These are phyloP conservation scores for Rhincodon typus DNA, from an alignment of 2,797 vertebrate genomes.

Conservation along the genomic window DNA sequence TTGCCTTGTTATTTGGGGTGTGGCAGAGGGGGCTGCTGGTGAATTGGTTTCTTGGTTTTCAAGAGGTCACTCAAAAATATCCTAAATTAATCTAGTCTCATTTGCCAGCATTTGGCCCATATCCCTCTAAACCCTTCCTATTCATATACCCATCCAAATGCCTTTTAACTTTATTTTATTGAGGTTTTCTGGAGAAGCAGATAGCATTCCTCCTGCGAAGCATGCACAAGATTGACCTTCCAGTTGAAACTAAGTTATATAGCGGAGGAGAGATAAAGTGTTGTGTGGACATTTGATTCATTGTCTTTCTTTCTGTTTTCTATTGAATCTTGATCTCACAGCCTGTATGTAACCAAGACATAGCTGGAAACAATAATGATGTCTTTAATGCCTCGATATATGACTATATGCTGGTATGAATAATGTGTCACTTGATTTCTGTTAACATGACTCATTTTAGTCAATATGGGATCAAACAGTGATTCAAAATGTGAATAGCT, in stretches of 20 bases:
- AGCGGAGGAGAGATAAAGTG: background rate
- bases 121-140: no score
- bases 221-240: background rate
- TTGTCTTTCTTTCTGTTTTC: background rate
- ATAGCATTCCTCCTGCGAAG: background rate
- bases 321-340: background rate
- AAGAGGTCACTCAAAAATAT: no score
- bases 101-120: no score
- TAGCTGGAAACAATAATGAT: background rate
- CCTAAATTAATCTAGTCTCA: background rate
- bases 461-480: background rate
- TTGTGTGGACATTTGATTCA: background rate
- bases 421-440: background rate
- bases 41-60: no score
- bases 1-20: no score
- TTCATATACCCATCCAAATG: no score
- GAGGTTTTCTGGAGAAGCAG: background rate
- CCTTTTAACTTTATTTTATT: background rate
- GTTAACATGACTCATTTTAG: background rate
- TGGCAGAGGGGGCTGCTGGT: no score
- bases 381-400: background rate
- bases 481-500: background rate
- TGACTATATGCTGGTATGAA: background rate
- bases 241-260: background rate
- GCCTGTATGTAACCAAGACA: background rate